A percentile compares a stretch with the other conserved stretches of the same genome.
Conservation (phyloP, 2,888 invertebrate genomes). For the Acronicta psi region DNA sequence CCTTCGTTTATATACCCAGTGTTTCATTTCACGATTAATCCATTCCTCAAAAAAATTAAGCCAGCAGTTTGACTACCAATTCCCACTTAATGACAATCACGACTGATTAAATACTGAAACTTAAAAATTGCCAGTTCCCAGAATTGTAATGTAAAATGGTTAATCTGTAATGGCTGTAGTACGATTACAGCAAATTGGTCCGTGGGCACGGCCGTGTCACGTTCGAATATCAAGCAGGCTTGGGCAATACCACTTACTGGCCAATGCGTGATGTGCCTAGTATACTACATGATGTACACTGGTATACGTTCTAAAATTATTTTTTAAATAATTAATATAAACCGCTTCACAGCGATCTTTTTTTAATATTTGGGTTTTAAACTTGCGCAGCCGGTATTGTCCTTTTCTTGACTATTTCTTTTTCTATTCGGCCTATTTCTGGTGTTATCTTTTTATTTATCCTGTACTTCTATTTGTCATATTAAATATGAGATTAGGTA, state of each 20-base stretch:
- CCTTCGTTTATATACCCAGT: constrained; percentile 9
- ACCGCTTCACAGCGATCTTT: not conserved
- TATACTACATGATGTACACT: constrained; percentile 43
- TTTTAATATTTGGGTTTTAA: too few species aligned
- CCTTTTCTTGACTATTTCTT: too few species aligned
- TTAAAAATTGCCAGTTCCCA: constrained; percentile 77
- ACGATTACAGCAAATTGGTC: constrained; percentile 85
- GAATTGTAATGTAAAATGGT: constrained; percentile 85
- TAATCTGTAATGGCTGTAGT: constrained; percentile 82
- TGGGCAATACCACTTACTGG: constrained; percentile 79
- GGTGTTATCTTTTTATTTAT: too few species aligned
- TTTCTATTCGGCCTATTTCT: too few species aligned
- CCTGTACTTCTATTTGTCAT: too few species aligned
- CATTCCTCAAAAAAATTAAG: constrained; percentile 34
- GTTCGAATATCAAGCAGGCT: constrained; percentile 84
- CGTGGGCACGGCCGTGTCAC: constrained; percentile 79
- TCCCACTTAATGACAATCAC: constrained; percentile 46
- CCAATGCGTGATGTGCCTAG: constrained; percentile 79
- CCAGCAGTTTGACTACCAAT: constrained; percentile 31
- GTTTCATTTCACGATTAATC: constrained; percentile 27
- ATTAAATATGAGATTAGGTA: too few species aligned
- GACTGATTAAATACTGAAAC: constrained; percentile 48
- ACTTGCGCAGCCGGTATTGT: too few species aligned
- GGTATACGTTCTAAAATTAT: constrained; percentile 36
- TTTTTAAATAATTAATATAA: too few species aligned